A percentile compares a stretch with the other conserved stretches of the same genome.
Evolutionary conservation across 2,113 vertebrate species (phyloP).

Genomic region (Semnopithecus entellus): DNA sequence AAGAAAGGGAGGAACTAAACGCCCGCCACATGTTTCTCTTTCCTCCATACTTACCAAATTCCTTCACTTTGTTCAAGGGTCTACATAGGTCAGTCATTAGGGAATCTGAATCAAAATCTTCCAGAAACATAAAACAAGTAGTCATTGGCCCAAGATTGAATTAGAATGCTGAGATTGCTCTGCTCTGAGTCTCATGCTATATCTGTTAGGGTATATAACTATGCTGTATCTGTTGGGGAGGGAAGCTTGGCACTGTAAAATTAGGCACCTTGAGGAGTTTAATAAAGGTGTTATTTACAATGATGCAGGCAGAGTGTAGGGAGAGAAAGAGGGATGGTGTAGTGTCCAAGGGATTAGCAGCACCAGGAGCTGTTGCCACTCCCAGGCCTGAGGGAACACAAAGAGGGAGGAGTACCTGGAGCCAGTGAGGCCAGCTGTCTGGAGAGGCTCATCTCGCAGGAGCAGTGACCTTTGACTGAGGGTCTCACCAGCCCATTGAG

Average conservation of each 20-base stretch:
- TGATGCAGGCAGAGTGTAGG: not conserved
- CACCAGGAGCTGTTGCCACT: too few species aligned
- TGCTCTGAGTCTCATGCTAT: not conserved
- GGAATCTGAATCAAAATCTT: not conserved
- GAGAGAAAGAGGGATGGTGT: not conserved
- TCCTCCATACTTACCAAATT: not conserved
- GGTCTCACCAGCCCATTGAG: not conserved
- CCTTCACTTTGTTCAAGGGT: not conserved
- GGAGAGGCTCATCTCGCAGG: not conserved
- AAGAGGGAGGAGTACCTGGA: not conserved
- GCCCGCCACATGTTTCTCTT: not conserved
- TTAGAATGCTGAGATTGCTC: not conserved
- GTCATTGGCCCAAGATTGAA: not conserved
- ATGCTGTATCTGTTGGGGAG: not conserved
- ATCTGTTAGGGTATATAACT: too few species aligned
- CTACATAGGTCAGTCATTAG: not conserved
- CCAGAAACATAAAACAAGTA: not conserved
- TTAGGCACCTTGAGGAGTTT: not conserved
- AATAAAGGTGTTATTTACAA: not conserved
- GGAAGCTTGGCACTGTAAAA: not conserved
- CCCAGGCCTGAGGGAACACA: not conserved
- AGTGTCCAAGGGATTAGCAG: not conserved
- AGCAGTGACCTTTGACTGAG: not conserved
- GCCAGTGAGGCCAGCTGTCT: fast-evolving
- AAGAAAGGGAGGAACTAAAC: not conserved